Percentiles rank a stretch among this genome's conserved stretches.
phyloP scores from a whole-genome alignment of 2,888 invertebrate species.

The Mechanitis mazaeus region DNA sequence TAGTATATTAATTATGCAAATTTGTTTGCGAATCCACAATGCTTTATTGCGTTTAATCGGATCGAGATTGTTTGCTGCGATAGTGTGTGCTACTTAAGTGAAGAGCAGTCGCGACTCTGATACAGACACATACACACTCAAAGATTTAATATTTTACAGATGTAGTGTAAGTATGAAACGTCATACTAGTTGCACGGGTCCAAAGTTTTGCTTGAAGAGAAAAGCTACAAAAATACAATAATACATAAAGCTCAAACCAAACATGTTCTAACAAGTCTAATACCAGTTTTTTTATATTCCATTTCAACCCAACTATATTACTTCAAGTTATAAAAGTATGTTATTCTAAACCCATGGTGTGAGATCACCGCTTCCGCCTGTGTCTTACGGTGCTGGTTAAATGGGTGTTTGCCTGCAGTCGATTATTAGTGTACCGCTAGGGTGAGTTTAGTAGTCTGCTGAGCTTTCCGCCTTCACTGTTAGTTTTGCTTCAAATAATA shows the following conservation, averaged over 20 bases:
- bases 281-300: no score
- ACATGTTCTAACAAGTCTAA: no score
- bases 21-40: conserved; percentile 69
- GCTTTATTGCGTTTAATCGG: conserved; percentile 64
- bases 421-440: conserved; percentile 58
- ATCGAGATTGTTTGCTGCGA: conserved; percentile 50
- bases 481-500: neutral
- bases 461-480: neutral
- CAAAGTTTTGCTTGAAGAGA: no score
- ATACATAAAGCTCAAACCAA: no score
- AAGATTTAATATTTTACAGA: no score
- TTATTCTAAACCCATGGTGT: no score
- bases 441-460: conserved; percentile 45
- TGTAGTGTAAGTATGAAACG: no score
- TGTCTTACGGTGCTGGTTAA: conserved; percentile 32
- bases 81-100: conserved; percentile 22
- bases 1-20: conserved; percentile 73
- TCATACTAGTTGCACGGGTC: no score
- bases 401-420: conserved; percentile 50
- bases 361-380: conserved; percentile 34
- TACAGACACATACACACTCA: neutral
- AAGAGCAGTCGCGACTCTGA: conserved; percentile 30
- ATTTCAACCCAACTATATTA: no score
- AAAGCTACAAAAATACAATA: no score
- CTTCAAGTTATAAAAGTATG: no score